Conservation (phyloP, 2,888 invertebrate species). For the Nomada ruficornis region DNA sequence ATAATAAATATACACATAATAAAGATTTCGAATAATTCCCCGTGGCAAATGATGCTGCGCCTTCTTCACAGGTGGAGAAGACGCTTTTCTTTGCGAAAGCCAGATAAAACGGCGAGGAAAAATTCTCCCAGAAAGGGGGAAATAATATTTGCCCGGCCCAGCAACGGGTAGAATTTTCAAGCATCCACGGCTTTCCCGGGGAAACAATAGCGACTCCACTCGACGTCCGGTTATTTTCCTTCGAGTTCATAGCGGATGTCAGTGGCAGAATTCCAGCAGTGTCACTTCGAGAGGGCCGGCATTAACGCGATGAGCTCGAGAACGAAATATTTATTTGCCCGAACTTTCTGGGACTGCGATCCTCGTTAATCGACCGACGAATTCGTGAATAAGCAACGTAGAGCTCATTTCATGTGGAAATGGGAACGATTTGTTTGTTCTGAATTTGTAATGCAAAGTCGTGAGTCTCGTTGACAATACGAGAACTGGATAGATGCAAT, state of each 20-base stretch:
- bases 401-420: too few species aligned
- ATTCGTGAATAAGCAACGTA: neutral
- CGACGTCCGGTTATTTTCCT: conserved; percentile 64
- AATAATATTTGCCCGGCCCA: conserved; percentile 35
- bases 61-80: neutral
- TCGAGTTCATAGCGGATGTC: conserved; percentile 48
- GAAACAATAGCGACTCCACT: conserved; percentile 65
- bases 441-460: too few species aligned
- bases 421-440: too few species aligned
- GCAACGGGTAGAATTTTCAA: conserved; percentile 40
- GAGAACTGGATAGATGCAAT: too few species aligned
- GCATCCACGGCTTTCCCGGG: conserved; percentile 25
- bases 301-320: conserved; percentile 29
- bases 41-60: too few species aligned
- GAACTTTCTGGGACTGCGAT: neutral
- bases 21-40: too few species aligned
- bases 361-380: neutral
- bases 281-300: conserved; percentile 33
- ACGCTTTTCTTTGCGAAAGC: neutral
- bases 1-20: neutral
- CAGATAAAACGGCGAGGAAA: neutral
- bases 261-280: conserved; percentile 42
- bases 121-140: conserved; percentile 21
- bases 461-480: too few species aligned
- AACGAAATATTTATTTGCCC: conserved; percentile 44